Conservation (phyloP, 1,140 invertebrate species). For the Vollenhovia emeryi region DNA sequence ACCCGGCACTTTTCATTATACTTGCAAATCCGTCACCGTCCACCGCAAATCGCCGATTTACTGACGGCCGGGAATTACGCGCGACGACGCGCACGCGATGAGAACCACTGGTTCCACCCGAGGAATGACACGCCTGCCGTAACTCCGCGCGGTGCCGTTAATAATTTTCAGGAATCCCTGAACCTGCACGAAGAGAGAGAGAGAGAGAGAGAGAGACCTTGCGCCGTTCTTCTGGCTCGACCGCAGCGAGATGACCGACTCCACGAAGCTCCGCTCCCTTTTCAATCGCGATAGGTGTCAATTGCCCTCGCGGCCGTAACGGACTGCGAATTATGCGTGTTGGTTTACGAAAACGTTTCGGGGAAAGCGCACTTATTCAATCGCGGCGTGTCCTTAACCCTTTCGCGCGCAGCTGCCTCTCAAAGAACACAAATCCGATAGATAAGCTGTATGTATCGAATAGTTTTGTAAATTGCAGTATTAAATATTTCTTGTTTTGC, state of each 20-base stretch:
- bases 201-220: neutral
- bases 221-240: conserved; percentile 18
- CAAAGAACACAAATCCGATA: neutral
- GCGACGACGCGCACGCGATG: conserved; percentile 51
- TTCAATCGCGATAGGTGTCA: conserved; percentile 39
- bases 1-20: conserved; percentile 67
- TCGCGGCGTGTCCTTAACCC: neutral
- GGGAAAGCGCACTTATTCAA: conserved; percentile 30
- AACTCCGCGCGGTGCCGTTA: conserved; percentile 57
- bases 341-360: conserved; percentile 52
- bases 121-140: conserved; percentile 61
- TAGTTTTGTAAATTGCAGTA: neutral
- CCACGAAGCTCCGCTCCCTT: conserved; percentile 17
- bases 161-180: conserved; percentile 73
- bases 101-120: conserved; percentile 29
- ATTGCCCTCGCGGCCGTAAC: conserved; percentile 16
- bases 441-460: neutral
- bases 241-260: conserved; percentile 6
- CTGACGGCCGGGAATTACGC: conserved; percentile 42
- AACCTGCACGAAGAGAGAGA: conserved; percentile 7
- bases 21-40: conserved; percentile 67
- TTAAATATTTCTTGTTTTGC: neutral
- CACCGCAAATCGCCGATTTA: conserved; percentile 51
- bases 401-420: neutral
- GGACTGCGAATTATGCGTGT: conserved; percentile 22